Percentiles rank a stretch among this genome's conserved stretches.
Conservation (phyloP, 2,113 vertebrate genomes). For the Notothenia rossii region DNA sequence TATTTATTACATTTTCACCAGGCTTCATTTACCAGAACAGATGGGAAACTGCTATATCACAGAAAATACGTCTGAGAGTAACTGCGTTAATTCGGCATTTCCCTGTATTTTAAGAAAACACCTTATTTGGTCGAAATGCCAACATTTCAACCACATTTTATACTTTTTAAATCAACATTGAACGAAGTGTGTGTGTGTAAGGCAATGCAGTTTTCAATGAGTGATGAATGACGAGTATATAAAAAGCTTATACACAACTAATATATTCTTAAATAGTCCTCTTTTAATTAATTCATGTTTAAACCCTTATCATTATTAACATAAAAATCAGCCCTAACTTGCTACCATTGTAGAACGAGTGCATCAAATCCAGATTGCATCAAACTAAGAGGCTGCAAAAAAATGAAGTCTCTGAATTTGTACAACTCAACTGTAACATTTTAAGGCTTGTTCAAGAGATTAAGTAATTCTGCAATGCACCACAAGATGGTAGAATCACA, state of each 20-base stretch:
- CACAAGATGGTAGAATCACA: conserved; percentile 59
- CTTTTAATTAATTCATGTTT: background rate
- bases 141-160: background rate
- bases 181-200: background rate
- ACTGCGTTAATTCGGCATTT: background rate
- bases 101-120: rapidly evolving
- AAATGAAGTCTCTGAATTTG: background rate
- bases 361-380: background rate
- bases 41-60: background rate
- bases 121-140: background rate
- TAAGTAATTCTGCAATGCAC: conserved; percentile 31
- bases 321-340: background rate
- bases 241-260: background rate
- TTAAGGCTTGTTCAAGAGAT: background rate
- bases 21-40: background rate
- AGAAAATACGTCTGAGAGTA: background rate
- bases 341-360: background rate
- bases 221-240: background rate
- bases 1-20: background rate
- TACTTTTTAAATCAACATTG: background rate
- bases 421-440: background rate
- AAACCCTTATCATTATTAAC: background rate
- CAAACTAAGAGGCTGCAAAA: background rate
- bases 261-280: background rate
- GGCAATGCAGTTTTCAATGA: background rate